Base-by-base conservation (phyloP, 2,797 vertebrate species). In the Erithacus rubecula region DNA sequence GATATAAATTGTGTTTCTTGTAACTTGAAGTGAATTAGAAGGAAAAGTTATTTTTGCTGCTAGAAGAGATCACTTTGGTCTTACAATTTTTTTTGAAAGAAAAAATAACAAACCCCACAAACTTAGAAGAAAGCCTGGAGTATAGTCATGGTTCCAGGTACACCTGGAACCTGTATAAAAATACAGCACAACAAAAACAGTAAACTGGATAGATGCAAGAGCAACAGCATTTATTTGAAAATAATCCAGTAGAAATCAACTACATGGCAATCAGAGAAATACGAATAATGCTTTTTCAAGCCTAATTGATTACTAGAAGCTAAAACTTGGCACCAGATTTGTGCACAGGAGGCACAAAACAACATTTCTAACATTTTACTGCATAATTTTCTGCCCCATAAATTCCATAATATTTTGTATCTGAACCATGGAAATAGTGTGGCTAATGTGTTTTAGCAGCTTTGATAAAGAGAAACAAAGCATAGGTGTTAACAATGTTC, bases 381-480 rank as follows among this genome's bases (percentile, higher is more conserved):
- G 71, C 29, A 65, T 76, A 75, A 93, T 96, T 93, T 95, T 93
- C 68, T 91, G 77, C 59, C 39, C 63, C 69, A 81, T 90, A 72
- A 96, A 89, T 52, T 68, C 41, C 12, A 7, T 70, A 77, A 80
- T 4, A 21, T 88, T 91, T 90, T 94, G 30, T 53, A 56, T 63
- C 82, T 81, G 65, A 94, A 72, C 63, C 24, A 32, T 55, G 46
- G 74, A 90, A 95, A 63, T 80, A 87, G 59, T 21, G 21, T 44
- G 12, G 15, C 29, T 93, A 93, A 85, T 62, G 37, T 67, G 17
- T 67, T 93, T 94, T 83, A 76, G 53, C n/a, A 34, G 64, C 34
- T 94, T 71, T 76, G 62, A 22, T 59, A 46, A 89, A 85, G 29
- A 91, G 13, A 78, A 79, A 64, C 24, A 74, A 89, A 93, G 4